Evolutionary conservation across 2,888 invertebrate species (phyloP).

Genomic region (Latrodectus hesperus): DNA sequence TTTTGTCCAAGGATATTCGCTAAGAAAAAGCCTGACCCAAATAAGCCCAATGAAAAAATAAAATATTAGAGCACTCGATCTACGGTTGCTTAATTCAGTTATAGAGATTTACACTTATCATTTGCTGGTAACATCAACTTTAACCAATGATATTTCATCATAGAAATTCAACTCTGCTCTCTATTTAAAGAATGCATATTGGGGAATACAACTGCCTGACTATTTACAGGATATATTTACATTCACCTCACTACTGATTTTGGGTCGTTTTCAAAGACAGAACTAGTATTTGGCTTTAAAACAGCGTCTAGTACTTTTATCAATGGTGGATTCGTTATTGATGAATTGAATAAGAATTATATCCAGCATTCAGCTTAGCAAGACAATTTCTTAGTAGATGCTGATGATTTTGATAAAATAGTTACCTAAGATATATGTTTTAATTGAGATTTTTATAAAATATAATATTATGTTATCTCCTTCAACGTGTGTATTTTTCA

Average conservation of each 20-base stretch:
- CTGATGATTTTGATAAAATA: background rate
- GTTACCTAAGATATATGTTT: background rate
- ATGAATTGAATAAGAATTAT: background rate
- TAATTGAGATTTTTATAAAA: background rate
- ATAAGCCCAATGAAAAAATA: background rate
- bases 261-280: constrained; percentile 9
- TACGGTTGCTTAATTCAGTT: constrained; percentile 1
- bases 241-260: too few relatives aligned
- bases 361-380: background rate
- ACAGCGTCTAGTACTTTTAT: background rate
- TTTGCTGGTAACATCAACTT: background rate
- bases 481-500: background rate
- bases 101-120: background rate
- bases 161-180: constrained; percentile 2
- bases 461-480: constrained; percentile 22
- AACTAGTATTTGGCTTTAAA: constrained; percentile 8
- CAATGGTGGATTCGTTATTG: constrained; percentile 7
- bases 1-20: background rate
- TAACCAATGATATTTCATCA: background rate
- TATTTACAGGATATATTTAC: constrained; percentile 9
- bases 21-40: constrained; percentile 5
- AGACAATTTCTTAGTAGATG: constrained; percentile 6
- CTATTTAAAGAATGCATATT: constrained; percentile 16
- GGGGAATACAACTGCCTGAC: constrained; percentile 13
- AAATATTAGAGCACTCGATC: constrained; percentile 10